Evolutionary conservation across 2,888 invertebrate species (phyloP), one percentile per base, ranked within the genome.

Genomic region (Eumacrocentrus americanus): DNA sequence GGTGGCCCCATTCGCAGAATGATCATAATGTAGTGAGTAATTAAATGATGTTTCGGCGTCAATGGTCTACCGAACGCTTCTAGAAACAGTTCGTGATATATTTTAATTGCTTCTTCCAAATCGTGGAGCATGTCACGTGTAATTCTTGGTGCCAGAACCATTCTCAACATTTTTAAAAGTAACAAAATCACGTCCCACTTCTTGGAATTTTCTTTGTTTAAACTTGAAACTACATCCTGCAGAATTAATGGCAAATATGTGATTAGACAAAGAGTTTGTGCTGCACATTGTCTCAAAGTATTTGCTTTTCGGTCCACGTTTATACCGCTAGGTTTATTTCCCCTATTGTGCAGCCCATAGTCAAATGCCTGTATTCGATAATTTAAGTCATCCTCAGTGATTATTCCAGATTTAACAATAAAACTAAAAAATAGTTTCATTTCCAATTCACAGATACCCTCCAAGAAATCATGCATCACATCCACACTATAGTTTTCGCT

Each of bases 381-480:
- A 51, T 64, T 60, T 14, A 62, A 46, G 11, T 62, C 40, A 6
- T 46, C 46, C 11, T 55, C 54, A 35, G 12, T 42, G 2, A 46
- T 46, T 12, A 62, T n/a, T 35, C 14, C n/a, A 3, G 12, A 16
- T 51, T 58, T n/a, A 5, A 60, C 35, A 7, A 52, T 35, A 60
- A 60, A 63, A n/a, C 9, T 1, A 9, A 57, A n/a, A 7, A 64
- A 64, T 23, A 56, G 47, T 59, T 67, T 64, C 12, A 67, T 25
- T 40, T 59, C 62, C 38, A 50, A 40, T 44, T 64, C 60, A n/a
- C 51, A 53, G 40, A 62, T 44, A 1, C 64, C 66, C 44, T 67
- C 67, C 2, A 67, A 48, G 5, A 65, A 52, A 22, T 66, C 64
- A 42, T 65, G 64, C 63, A 63, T 64, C 9, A 61, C 58, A 46